Evolutionary conservation across 64 coral and sea anemone species (phyloP).

Genomic region (Montipora sp.): DNA sequence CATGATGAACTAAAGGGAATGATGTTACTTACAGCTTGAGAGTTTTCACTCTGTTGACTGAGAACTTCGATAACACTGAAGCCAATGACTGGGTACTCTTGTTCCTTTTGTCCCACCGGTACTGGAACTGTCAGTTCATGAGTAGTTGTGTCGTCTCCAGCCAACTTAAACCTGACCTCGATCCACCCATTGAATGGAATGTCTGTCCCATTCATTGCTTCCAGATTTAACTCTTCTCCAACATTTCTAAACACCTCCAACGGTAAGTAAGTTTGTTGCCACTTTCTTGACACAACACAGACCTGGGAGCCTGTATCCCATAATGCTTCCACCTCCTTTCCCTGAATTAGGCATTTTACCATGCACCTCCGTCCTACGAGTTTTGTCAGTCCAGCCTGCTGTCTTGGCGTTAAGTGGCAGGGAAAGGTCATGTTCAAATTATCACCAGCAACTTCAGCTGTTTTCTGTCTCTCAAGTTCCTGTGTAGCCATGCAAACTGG

Average conservation of each 20-base stretch:
- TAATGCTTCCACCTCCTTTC: constrained; percentile 38
- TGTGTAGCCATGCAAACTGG: constrained; percentile 20
- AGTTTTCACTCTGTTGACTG: neutral
- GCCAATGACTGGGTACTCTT: constrained; percentile 57
- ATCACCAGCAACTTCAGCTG: neutral
- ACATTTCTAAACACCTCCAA: constrained; percentile 6
- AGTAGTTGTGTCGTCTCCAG: neutral
- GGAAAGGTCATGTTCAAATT: constrained; percentile 13
- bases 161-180: constrained; percentile 39
- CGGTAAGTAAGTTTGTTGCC: constrained; percentile 25
- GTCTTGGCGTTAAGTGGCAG: constrained; percentile 12
- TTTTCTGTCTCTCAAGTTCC: neutral
- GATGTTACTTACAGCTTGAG: neutral
- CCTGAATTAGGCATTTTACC: constrained; percentile 50
- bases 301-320: constrained; percentile 73
- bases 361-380: constrained; percentile 50
- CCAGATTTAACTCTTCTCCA: constrained; percentile 25
- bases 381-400: constrained; percentile 50
- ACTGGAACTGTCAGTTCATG: constrained; percentile 47
- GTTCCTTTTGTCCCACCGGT: constrained; percentile 10
- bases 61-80: constrained; percentile 62
- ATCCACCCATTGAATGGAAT: constrained; percentile 48
- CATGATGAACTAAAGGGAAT: constrained; percentile 31
- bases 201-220: constrained; percentile 57
- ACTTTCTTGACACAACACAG: constrained; percentile 38